Evolutionary conservation across 2,888 invertebrate species (phyloP), one percentile per base, ranked within the genome.

Genomic region (Acrobasis consociella): DNA sequence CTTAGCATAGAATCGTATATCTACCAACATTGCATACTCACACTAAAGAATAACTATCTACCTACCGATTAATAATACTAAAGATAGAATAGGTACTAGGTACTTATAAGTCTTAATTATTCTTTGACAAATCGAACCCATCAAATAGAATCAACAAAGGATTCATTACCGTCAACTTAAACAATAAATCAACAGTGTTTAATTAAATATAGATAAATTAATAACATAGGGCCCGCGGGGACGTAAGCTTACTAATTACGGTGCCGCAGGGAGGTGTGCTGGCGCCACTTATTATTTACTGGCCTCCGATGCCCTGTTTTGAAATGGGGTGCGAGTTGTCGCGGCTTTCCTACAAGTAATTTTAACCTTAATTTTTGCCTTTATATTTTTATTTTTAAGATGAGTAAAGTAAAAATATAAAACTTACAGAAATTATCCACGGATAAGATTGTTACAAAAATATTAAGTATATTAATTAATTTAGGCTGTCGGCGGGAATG

Each of bases 201-300:
- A 64, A 65, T 62, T 62, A 67, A 68, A 52, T 62, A 22, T 16
- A 64, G 64, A 68, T 68, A 64, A 68, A 68, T 68, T 62, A 58
- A 60, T 17, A 59, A 65, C 65, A 66, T 68, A 66, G 31, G 51
- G 42, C 56, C 56, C 56, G 17, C 31, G 42, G 56, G 42, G 55
- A 55, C 52, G 42, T 16, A 46, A 22, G 56, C 56, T 42, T 56
- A 42, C 56, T 56, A 56, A 56, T 56, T 56, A 42, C 56, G 56
- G 56, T 56, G 52, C n/a, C 13, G 46, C 22, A 56, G 56, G 56
- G 56, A 31, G 31, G 31, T 31, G 31, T 31, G 31, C 31, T 42
- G 56, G 11, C 42, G 46, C 46, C 56, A 46, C 56, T 56, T 56
- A 56, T 56, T 56, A 56, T 56, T 56, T 56, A 56, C 56, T 22